Conservation (phyloP, 2,888 invertebrate species). For the Lepas anatifera region DNA sequence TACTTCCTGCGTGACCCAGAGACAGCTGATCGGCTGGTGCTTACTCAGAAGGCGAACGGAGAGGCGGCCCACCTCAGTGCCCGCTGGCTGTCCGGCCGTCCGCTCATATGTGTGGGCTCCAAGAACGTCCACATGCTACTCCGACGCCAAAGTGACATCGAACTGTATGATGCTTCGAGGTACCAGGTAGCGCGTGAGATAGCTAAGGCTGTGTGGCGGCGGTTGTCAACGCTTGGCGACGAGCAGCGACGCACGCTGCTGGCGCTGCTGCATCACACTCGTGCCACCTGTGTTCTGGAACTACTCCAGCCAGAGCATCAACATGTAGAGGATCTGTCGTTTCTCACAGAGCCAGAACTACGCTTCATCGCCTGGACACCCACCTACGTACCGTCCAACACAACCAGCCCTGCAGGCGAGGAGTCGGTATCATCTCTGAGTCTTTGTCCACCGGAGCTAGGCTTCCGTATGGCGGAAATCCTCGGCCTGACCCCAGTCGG, state of each 20-base stretch:
- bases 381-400: not conserved
- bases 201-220: constrained; percentile 29
- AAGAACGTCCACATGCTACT: constrained; percentile 38
- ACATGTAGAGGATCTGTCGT: constrained; percentile 36
- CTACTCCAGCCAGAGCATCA: constrained; percentile 35
- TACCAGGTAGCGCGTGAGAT: constrained; percentile 32
- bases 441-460: constrained; percentile 13
- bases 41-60: constrained; percentile 34
- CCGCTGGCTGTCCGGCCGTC: constrained; percentile 29
- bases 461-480: not conserved
- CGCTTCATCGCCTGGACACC: constrained; percentile 16
- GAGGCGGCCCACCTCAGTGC: constrained; percentile 38
- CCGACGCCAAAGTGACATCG: constrained; percentile 27
- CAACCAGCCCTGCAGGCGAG: too few species aligned
- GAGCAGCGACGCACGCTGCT: constrained; percentile 22
- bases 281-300: constrained; percentile 35
- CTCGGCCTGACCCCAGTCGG: constrained; percentile 28
- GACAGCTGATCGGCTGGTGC: constrained; percentile 25
- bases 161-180: constrained; percentile 28
- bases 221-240: constrained; percentile 28
- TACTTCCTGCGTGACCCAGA: constrained; percentile 31
- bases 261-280: constrained; percentile 25
- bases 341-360: constrained; percentile 30
- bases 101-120: constrained; percentile 35
- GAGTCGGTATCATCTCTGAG: not conserved